Conservation (phyloP, 1,140 invertebrate species). For the Drosophila teissieri region DNA sequence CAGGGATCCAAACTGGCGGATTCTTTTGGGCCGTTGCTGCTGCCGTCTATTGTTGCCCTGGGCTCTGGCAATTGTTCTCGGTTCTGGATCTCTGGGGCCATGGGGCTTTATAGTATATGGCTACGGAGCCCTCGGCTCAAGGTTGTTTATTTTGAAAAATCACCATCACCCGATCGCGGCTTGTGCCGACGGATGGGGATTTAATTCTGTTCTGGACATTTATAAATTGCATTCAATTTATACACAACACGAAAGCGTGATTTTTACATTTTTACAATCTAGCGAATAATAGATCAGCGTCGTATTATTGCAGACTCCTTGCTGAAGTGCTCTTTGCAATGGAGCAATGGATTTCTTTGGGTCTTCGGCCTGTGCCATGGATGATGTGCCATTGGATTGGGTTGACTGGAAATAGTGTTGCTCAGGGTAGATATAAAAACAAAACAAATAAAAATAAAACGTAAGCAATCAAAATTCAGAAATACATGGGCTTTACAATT, state of each 20-base stretch:
- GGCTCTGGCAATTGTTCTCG: slow-evolving; percentile 49
- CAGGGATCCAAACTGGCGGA: slow-evolving; percentile 63
- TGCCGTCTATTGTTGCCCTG: slow-evolving; percentile 66
- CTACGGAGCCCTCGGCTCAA: slow-evolving; percentile 55
- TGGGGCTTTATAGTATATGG: slow-evolving; percentile 35
- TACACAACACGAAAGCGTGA: slow-evolving; percentile 82
- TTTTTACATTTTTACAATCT: slow-evolving; percentile 83
- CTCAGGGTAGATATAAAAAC: neutral
- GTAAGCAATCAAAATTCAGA: no score
- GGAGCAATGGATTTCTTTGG: slow-evolving; percentile 13
- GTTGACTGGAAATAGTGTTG: neutral
- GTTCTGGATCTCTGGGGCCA: slow-evolving; percentile 32
- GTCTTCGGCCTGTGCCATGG: slow-evolving; percentile 16
- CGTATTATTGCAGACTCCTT: slow-evolving; percentile 60
- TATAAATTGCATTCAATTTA: slow-evolving; percentile 83
- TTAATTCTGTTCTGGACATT: slow-evolving; percentile 80
- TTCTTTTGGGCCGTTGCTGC: slow-evolving; percentile 43
- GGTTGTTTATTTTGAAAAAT: slow-evolving; percentile 83
- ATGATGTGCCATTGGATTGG: slow-evolving; percentile 2
- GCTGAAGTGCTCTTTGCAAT: slow-evolving; percentile 13
- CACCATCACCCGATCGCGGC: slow-evolving; percentile 72
- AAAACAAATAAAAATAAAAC: no score
- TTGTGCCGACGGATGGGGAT: slow-evolving; percentile 70
- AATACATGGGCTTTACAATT: no score
- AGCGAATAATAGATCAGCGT: slow-evolving; percentile 81